Base-by-base conservation (phyloP, 2,113 vertebrate genomes). In the Cochlearius cochlearius region DNA sequence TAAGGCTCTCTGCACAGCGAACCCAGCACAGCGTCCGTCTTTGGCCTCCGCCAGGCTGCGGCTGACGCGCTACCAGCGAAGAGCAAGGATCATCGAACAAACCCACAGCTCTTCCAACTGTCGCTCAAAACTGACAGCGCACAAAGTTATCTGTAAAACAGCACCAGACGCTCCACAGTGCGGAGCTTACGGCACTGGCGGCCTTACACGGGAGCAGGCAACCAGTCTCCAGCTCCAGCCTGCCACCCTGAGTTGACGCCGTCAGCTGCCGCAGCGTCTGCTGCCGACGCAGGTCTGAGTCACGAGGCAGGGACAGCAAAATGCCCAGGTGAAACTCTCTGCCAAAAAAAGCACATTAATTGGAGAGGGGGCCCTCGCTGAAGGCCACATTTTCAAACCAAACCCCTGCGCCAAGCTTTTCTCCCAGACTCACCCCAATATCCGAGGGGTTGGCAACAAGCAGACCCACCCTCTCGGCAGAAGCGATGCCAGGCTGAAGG, bases 401-500 rank as follows among this genome's bases (percentile, higher is more conserved):
- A 38, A 5, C 12, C 18, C 38, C 41, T 7, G 73, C 1, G 1
- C 66, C 15, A 5, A 59, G 45, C 64, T 66, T 5, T 60, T 34
- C 47, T 10, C 52, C 38, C 59, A 25, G 39, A 9, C 45, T 60
- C 79, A 22, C 59, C 73, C 64, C 38, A 2, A 12, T 5, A 43
- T 4, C 66, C 3, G 0, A 60, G 59, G 0, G 0, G 38, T 2
- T 38, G 52, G 38, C 59, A 13, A 50, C 12, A 6, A 15, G 27
- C 36, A 1, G 5, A n/a, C n/a, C 47, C 77, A 12, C 7, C 12
- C 68, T 10, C n/a, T 22, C 2, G 1, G 76, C 39, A 23, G 63
- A 43, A 49, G 34, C 3, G 8, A 59, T 8, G 71, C 43, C 60
- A 30, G 52, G 50, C 71, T 4, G 19, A 58, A 38, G 64, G 50